Conservation (phyloP, 2,797 vertebrate species). For the Eupleurogrammus muticus region DNA sequence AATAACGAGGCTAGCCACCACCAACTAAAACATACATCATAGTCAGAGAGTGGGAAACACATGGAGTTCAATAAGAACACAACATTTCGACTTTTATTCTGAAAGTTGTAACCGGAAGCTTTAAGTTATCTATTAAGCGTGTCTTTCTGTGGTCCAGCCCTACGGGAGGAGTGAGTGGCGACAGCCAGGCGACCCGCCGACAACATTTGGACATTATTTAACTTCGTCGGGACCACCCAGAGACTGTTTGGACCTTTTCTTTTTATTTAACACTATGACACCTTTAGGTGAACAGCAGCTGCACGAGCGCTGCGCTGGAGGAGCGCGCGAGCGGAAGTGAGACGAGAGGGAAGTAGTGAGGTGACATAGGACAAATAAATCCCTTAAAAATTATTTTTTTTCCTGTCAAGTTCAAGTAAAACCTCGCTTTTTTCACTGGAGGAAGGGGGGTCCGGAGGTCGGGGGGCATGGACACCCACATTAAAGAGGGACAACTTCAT, state of each 20-base stretch:
- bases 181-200: constrained; percentile 30
- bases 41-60: background rate
- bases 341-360: constrained; percentile 66
- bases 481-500: constrained; percentile 88
- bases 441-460: constrained; percentile 19
- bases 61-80: background rate
- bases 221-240: constrained; percentile 29
- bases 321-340: constrained; percentile 72
- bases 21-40: background rate
- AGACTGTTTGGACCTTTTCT: background rate
- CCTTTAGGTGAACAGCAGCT: background rate
- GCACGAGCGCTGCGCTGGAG: constrained; percentile 10
- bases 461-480: constrained; percentile 81
- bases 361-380: constrained; percentile 39
- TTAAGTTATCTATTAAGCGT: fast-evolving
- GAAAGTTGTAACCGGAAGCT: constrained; percentile 35
- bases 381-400: constrained; percentile 26
- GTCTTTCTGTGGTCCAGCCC: constrained; percentile 11
- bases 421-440: constrained; percentile 8
- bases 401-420: constrained; percentile 57
- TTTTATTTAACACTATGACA: constrained; percentile 29
- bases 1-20: background rate
- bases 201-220: constrained; percentile 24
- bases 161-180: constrained; percentile 53
- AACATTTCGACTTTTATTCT: constrained; percentile 50